phyloP scores from a whole-genome alignment of 1,140 invertebrate genomes.

The Zaprionus davidi region DNA sequence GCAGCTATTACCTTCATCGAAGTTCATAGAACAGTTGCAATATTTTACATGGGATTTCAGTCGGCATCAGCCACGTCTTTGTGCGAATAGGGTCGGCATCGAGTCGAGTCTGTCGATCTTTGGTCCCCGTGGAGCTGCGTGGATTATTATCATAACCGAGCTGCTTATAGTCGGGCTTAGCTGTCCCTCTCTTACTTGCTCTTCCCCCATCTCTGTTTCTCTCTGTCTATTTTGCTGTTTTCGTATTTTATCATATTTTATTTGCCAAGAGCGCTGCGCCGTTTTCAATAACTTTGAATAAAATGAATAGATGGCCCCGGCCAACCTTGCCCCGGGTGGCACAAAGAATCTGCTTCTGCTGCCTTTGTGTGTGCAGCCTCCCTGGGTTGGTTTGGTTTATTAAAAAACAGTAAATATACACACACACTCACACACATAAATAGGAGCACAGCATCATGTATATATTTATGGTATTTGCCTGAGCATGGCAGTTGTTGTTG shows the following conservation, averaged over 20 bases:
- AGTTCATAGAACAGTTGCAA: constrained; percentile 3
- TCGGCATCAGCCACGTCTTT: background rate
- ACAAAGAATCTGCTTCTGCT: constrained; percentile 11
- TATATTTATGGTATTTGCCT: constrained; percentile 2
- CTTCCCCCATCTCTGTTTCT: background rate
- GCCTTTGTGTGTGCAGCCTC: constrained; percentile 27
- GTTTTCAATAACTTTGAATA: constrained; percentile 72
- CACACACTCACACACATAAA: background rate
- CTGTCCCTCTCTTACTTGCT: constrained; percentile 2
- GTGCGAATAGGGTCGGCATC: background rate
- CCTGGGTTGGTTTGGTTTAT: constrained; percentile 56
- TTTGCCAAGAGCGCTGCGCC: constrained; percentile 59
- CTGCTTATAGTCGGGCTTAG: constrained; percentile 33
- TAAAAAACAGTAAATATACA: constrained; percentile 48
- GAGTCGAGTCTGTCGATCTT: constrained; percentile 43
- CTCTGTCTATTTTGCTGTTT: constrained; percentile 21
- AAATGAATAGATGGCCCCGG: constrained; percentile 68
- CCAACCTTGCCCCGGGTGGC: constrained; percentile 61
- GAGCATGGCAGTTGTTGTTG: background rate
- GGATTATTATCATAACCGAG: constrained; percentile 41
- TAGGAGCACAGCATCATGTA: background rate
- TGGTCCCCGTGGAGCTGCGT: constrained; percentile 40
- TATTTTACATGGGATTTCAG: constrained; percentile 14
- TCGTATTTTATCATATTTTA: constrained; percentile 67
- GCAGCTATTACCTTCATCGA: background rate